A percentile compares a stretch with the other conserved stretches of the same genome.
Conservation (phyloP, 2,797 vertebrate genomes). For the Anas bahamensis region DNA sequence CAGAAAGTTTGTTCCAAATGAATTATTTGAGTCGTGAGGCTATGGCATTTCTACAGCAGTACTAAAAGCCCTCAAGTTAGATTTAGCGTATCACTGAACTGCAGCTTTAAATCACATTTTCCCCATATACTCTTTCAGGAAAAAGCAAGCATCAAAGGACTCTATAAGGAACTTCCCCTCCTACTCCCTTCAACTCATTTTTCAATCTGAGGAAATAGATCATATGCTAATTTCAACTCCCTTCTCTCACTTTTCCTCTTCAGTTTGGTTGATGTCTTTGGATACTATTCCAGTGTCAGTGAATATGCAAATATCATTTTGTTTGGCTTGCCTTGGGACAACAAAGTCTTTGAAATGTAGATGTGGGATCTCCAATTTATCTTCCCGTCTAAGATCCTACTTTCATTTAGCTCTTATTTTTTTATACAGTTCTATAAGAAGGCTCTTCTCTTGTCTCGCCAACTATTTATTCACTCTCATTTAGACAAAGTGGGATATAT, state of each 20-base stretch:
- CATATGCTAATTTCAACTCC: constrained; percentile 35
- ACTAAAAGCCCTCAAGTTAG: not conserved
- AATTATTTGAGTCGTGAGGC: not conserved
- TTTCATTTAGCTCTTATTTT: constrained; percentile 20
- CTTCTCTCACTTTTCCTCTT: not conserved
- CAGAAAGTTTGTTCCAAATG: not conserved
- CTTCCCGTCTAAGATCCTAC: constrained; percentile 7
- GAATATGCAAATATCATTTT: constrained; percentile 55
- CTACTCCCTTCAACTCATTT: constrained; percentile 11
- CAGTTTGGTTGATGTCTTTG: constrained; percentile 8
- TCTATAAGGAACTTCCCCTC: not conserved
- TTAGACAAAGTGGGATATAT: not conserved
- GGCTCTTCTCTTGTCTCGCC: not conserved
- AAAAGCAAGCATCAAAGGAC: constrained; percentile 39
- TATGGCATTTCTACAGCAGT: not conserved
- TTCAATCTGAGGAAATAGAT: not conserved
- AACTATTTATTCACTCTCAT: not conserved
- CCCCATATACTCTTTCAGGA: not conserved
- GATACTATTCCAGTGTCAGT: constrained; percentile 2
- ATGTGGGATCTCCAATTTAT: constrained; percentile 29
- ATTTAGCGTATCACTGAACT: not conserved
- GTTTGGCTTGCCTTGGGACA: constrained; percentile 56
- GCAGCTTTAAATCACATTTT: constrained; percentile 25
- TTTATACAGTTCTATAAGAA: not conserved
- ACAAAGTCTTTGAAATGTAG: constrained; percentile 59